Percentiles rank a stretch among this genome's conserved stretches.
Conservation (phyloP, 2,888 invertebrate species). For the Eupithecia tripunctaria region DNA sequence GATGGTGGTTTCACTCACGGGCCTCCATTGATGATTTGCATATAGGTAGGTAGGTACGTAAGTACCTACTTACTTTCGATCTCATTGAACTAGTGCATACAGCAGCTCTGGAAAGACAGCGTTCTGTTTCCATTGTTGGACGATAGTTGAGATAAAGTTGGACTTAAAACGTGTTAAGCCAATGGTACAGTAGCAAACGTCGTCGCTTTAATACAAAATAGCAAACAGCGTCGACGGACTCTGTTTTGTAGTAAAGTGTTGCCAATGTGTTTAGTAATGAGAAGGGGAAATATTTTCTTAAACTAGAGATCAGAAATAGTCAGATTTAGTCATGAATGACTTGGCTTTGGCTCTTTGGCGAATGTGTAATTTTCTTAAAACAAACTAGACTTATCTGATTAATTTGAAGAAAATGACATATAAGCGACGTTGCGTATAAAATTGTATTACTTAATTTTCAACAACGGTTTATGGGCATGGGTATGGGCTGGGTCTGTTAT, state of each 20-base stretch:
- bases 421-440: too few relatives aligned
- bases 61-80: constrained; percentile 54
- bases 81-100: constrained; percentile 50
- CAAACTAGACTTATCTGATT: too few relatives aligned
- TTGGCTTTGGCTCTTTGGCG: background rate
- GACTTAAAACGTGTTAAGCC: background rate
- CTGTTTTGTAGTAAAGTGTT: background rate
- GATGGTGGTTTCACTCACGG: constrained; percentile 27
- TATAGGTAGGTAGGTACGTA: background rate
- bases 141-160: constrained; percentile 12
- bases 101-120: constrained; percentile 33
- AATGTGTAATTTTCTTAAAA: background rate
- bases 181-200: background rate
- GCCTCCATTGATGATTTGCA: constrained; percentile 32
- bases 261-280: too few relatives aligned
- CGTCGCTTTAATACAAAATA: too few relatives aligned
- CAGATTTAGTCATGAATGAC: background rate
- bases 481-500: too few relatives aligned
- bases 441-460: too few relatives aligned
- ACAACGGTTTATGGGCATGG: too few relatives aligned
- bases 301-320: background rate
- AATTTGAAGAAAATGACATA: too few relatives aligned
- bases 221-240: background rate
- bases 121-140: constrained; percentile 40
- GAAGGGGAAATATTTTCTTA: background rate